Percentiles rank a stretch among this genome's conserved stretches.
Evolutionary conservation across 2,113 vertebrate species (phyloP).

Genomic region (Elephantulus edwardii): DNA sequence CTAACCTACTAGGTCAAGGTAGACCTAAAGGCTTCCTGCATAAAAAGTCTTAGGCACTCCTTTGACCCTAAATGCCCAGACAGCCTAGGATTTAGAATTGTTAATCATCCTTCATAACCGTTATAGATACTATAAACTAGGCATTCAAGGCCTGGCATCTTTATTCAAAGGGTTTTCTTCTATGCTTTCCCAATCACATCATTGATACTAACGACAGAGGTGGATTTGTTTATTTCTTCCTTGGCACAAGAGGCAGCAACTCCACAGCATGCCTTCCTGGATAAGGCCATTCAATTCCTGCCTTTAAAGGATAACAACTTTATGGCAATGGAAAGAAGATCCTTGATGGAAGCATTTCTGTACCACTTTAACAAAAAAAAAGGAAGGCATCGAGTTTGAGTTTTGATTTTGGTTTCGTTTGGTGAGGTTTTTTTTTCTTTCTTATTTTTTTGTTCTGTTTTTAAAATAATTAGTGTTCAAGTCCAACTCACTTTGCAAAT

Average conservation of each 20-base stretch:
- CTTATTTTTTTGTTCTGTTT: too few relatives aligned
- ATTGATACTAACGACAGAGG: neutral
- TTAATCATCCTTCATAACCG: neutral
- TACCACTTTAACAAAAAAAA: neutral
- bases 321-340: constrained; percentile 6
- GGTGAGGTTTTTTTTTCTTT: neutral
- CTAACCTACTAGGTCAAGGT: neutral
- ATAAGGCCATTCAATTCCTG: constrained; percentile 39
- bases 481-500: neutral
- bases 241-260: constrained; percentile 37
- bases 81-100: neutral
- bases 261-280: neutral
- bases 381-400: neutral
- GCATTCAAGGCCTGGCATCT: neutral
- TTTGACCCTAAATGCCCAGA: neutral
- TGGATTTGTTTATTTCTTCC: too few relatives aligned
- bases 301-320: constrained; percentile 56
- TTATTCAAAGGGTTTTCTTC: neutral
- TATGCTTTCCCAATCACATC: neutral
- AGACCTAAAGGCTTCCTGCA: neutral
- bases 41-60: neutral
- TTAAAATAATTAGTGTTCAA: neutral
- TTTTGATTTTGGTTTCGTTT: too few relatives aligned
- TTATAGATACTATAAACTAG: neutral
- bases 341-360: neutral